Percentiles rank a stretch among this genome's conserved stretches.
These are phyloP conservation scores for Amphibalanus amphitrite DNA, from an alignment of 1,140 invertebrate species.

Conservation along the genomic window DNA sequence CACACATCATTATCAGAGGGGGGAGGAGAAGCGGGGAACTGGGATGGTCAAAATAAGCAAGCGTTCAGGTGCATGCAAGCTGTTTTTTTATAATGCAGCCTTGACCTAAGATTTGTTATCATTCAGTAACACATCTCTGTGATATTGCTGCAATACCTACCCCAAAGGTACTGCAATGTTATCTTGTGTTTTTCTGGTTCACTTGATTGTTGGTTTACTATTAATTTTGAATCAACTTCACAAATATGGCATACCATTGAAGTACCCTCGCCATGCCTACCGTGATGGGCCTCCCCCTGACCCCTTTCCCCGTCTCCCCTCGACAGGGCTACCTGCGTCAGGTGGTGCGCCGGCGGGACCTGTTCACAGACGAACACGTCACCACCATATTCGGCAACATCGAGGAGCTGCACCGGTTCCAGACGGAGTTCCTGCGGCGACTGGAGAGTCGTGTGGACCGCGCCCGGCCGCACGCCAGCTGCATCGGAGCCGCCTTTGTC, in stretches of 20 bases:
- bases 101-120: not conserved
- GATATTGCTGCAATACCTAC: not conserved
- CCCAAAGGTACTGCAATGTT: too few relatives aligned
- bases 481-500: slow-evolving; percentile 53
- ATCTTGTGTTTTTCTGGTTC: too few relatives aligned
- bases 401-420: slow-evolving; percentile 52
- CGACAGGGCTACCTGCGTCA: slow-evolving; percentile 52
- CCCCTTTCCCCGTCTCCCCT: too few relatives aligned
- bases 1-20: too few relatives aligned
- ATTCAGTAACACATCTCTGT: not conserved
- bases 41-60: not conserved
- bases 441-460: slow-evolving; percentile 46
- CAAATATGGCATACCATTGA: too few relatives aligned
- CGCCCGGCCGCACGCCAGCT: slow-evolving; percentile 45
- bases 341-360: slow-evolving; percentile 47
- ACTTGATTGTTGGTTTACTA: too few relatives aligned
- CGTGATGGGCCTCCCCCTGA: too few relatives aligned
- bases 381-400: slow-evolving; percentile 61
- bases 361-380: slow-evolving; percentile 52
- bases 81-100: not conserved
- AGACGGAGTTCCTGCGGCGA: slow-evolving; percentile 47
- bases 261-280: too few relatives aligned
- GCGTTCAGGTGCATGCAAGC: not conserved
- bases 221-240: too few relatives aligned
- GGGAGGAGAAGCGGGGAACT: slow-evolving; percentile 3